Base-by-base conservation (phyloP, 2,888 invertebrate species). In the Trichopoda pennipes region DNA sequence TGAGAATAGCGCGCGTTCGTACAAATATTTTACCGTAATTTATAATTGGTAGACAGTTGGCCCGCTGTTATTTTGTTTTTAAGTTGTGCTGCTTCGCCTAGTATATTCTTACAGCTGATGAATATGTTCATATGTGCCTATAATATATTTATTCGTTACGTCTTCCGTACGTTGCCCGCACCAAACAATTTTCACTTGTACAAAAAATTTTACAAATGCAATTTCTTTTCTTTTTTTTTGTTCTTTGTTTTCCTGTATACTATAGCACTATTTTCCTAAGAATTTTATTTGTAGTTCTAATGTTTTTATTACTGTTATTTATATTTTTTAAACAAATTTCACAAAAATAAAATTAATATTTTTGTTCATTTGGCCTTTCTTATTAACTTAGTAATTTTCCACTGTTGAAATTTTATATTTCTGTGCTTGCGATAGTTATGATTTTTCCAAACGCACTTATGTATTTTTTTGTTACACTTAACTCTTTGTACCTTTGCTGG, bases 1-100 rank as follows among this genome's bases (percentile, higher is more conserved):
- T 87, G 89, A 88, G 85, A 90, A 90, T 87, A 90, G 86, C 64
- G 84, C 85, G 81, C 86, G 84, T 85, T 87, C 77, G 87, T 87
- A 47, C 85, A 83, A 72, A 87, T 86, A 75, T 83, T 85, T 84
- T 86, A 88, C 23, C 85, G 85, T 70, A 88, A 83, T 77, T 86
- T 87, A 74, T 87, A 85, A 77, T 84, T 53, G 81, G 64, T 68
- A 51, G 63, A 73, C 81, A 81, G 44, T 47, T 28, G 61, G 56
- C 63, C 77, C 81, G 56, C 55, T 73, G 68, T 80, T 75, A 56
- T 69, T 70, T 49, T 85, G 68, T 12, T 49, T 44, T 72, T 38
- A 56, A 73, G 51, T 63, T 28, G 32, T 38, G 44, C 12, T 47
- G 61, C 55, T 68, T 55, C 51, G 63, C 19, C 14, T 64, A 44